Evolutionary conservation across 2,113 vertebrate genomes (phyloP), one percentile per base, ranked within the genome.

Genomic region (Gopherus flavomarginatus): DNA sequence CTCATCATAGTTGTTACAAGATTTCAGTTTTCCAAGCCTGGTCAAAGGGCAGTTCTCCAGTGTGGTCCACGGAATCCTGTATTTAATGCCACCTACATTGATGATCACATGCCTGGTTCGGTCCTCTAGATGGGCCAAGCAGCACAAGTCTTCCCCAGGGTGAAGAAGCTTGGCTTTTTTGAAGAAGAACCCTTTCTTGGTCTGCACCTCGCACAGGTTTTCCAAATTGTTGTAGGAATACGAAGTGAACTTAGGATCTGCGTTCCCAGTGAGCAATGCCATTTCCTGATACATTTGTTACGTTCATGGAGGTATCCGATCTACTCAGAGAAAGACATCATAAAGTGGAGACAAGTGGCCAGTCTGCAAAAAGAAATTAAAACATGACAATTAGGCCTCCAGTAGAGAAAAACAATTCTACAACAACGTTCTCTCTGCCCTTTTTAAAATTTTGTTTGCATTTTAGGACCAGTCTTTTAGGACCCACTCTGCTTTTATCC

Each of bases 11-110:
- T 98, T 99, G 96, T 98, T 99, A 97, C 99, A 99, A 84, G 98
- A 95, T 77, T 98, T 98, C 83, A 99, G 98, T 95, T 99, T 99
- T 12, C 99, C 99, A 27, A 99, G 98, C 84, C 99, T 98, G 3
- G 99, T 99, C 89, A 99, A 97, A 13, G 99, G 99, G 94, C 99
- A 99, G 96, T 99, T 98, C 11, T 99, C 99, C 94, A 99, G 97
- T 2, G 99, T 99, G 57, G 99, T 99, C 99, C 99, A 99, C 16
- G 99, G 99, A 96, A 99, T 98, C 95, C 98, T 98, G 97, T 99
- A 99, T 86, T 99, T 98, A 97, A 99, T 99, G 27, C 99, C 99
- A 11, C 99, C 99, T 44, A 99, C 99, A 0, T 99, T 99, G 97
- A 99, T 99, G 83, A 99, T 99, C 96, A 99, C 99, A 10, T 98